These are phyloP conservation scores for Sitobion miscanthi DNA, from an alignment of 1,140 invertebrate genomes.

Conservation along the genomic window DNA sequence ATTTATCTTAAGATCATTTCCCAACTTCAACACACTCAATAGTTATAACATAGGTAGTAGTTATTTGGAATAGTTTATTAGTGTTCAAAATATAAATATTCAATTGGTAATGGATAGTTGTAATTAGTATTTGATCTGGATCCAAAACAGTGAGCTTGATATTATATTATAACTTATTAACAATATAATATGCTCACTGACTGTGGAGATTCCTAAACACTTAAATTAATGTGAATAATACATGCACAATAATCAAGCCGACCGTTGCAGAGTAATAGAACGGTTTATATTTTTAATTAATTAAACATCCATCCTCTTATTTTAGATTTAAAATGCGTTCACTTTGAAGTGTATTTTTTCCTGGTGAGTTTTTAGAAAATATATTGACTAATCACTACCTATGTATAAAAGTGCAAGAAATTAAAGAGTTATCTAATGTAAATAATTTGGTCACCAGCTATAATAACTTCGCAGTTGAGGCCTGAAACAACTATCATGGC, in stretches of 20 bases:
- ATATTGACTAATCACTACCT: not conserved
- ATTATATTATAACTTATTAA: not conserved
- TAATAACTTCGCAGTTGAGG: not conserved
- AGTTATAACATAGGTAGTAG: not conserved
- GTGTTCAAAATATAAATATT: not conserved
- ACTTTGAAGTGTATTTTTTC: not conserved
- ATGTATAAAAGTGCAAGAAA: not conserved
- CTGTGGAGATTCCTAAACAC: not conserved
- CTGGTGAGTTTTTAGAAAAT: not conserved
- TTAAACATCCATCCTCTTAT: not conserved
- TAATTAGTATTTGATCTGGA: not conserved
- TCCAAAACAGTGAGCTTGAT: not conserved
- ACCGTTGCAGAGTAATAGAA: not conserved
- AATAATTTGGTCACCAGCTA: not conserved
- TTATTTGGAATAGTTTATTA: conserved; percentile 1
- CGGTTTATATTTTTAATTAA: not conserved
- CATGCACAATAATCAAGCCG: not conserved
- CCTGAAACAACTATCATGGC: not conserved
- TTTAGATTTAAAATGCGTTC: not conserved
- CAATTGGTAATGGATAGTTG: not conserved
- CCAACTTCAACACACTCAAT: not conserved
- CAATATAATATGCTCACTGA: not conserved
- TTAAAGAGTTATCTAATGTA: not conserved
- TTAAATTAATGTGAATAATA: not conserved
- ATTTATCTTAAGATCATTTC: not conserved